These are phyloP conservation scores for Pseudorhiza aurosa DNA, from an alignment of 30 jellyfish, hydroid and myxozoan species.

Conservation along the genomic window DNA sequence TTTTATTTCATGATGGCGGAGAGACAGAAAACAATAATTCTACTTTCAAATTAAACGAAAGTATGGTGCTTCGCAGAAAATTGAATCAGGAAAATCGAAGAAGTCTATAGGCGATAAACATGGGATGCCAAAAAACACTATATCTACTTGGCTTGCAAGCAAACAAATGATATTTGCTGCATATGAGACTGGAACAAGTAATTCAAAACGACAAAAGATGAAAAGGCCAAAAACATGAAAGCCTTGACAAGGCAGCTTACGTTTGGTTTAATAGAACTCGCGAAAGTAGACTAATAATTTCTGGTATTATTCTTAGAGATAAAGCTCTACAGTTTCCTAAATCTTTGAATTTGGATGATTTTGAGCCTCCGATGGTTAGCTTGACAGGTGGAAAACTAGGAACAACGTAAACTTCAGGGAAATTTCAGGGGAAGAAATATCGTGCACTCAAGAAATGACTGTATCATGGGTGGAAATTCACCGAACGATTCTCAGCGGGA, in stretches of 20 bases:
- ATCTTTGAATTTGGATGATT: background rate
- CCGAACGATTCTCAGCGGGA: slow-evolving; percentile 23
- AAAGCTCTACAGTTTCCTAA: background rate
- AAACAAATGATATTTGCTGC: background rate
- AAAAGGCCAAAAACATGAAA: slow-evolving; percentile 9
- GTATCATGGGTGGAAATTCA: slow-evolving; percentile 1
- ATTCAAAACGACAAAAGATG: slow-evolving; percentile 28
- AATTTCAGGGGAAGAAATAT: slow-evolving; percentile 11
- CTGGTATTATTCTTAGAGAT: slow-evolving; percentile 12
- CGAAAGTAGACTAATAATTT: slow-evolving; percentile 42
- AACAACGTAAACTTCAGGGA: slow-evolving; percentile 8
- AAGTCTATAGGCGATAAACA: slow-evolving; percentile 15
- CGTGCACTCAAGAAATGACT: slow-evolving; percentile 17
- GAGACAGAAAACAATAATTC: background rate
- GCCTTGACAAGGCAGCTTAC: slow-evolving; percentile 26
- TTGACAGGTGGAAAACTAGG: slow-evolving; percentile 39
- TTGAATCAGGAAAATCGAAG: slow-evolving; percentile 9
- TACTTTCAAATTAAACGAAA: slow-evolving; percentile 2
- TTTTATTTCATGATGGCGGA: too few relatives aligned
- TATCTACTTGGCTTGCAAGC: slow-evolving; percentile 14
- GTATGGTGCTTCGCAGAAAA: slow-evolving; percentile 23
- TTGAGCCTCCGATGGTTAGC: slow-evolving; percentile 26
- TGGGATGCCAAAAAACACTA: slow-evolving; percentile 39
- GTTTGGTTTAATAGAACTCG: slow-evolving; percentile 35
- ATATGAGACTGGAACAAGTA: slow-evolving; percentile 9